Evolutionary conservation across 2,888 invertebrate species (phyloP).

Genomic region (Drosophila quinaria): DNA sequence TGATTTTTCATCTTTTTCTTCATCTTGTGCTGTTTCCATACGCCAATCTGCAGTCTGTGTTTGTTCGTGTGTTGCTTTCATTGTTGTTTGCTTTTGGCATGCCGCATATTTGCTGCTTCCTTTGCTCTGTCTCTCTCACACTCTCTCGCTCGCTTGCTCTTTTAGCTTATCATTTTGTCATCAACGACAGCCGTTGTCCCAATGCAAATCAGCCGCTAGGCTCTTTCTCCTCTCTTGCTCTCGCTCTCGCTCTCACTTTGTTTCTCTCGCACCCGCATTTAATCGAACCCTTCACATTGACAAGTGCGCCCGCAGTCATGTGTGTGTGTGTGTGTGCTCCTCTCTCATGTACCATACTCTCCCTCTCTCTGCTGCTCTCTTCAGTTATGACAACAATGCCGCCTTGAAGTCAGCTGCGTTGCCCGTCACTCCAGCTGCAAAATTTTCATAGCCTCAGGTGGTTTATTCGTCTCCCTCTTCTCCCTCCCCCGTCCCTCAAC

Average conservation of each 20-base stretch:
- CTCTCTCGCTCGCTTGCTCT: background rate
- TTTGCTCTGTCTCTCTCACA: background rate
- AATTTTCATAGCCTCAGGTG: constrained; percentile 66
- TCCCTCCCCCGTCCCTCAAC: background rate
- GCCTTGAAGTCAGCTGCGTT: constrained; percentile 57
- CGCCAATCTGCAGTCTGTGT: constrained; percentile 9
- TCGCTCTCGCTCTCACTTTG: constrained; percentile 3
- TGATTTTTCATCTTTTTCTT: background rate
- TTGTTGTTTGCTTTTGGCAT: constrained; percentile 48
- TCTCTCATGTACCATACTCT: background rate
- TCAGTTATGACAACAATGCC: constrained; percentile 57
- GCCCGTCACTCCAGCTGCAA: constrained; percentile 45
- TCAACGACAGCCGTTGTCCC: constrained; percentile 49
- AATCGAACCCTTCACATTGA: constrained; percentile 62
- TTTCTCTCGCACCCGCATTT: constrained; percentile 32
- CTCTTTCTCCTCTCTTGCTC: constrained; percentile 26
- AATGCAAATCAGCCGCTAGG: constrained; percentile 63
- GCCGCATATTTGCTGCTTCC: constrained; percentile 13
- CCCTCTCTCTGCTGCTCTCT: constrained; percentile 1
- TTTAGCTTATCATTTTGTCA: constrained; percentile 62
- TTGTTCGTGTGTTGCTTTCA: constrained; percentile 34
- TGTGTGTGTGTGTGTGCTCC: constrained; percentile 9
- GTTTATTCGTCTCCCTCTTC: constrained; percentile 34
- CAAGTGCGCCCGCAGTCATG: constrained; percentile 61
- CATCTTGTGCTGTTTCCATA: background rate